Evolutionary conservation across 1,140 invertebrate genomes (phyloP).

Genomic region (Trichonephila clavipes): DNA sequence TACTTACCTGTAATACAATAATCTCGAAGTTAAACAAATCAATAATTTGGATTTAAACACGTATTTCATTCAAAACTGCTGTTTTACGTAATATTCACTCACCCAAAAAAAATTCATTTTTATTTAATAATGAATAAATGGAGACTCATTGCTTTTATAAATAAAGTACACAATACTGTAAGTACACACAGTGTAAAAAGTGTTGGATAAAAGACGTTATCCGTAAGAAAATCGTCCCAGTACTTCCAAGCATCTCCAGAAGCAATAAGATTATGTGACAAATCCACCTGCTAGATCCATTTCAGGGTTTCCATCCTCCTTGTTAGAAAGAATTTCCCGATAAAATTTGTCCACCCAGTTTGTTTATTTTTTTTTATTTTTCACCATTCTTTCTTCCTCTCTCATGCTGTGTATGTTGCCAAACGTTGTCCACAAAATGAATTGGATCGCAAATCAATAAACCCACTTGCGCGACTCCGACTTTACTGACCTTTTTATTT

Average conservation of each 20-base stretch:
- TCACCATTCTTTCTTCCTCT: background rate
- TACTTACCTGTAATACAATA: too few species aligned
- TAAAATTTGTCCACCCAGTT: conserved; percentile 40
- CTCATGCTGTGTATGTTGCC: conserved; percentile 1
- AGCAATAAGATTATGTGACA: background rate
- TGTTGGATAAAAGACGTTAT: background rate
- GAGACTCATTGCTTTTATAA: too few species aligned
- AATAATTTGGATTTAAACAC: too few species aligned
- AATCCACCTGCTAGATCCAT: conserved; percentile 28
- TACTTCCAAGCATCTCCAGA: background rate
- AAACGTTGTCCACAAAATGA: conserved; percentile 50
- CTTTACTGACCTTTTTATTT: conserved; percentile 49
- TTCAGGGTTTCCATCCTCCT: background rate
- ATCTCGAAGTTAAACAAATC: too few species aligned
- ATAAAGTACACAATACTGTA: too few species aligned
- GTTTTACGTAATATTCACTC: too few species aligned
- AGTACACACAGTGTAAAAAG: background rate
- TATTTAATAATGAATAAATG: too few species aligned
- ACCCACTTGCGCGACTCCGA: conserved; percentile 42
- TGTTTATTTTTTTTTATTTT: background rate
- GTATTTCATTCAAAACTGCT: too few species aligned
- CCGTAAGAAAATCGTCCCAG: background rate
- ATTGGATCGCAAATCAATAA: conserved; percentile 63
- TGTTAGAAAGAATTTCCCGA: conserved; percentile 39
- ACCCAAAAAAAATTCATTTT: too few species aligned